Evolutionary conservation across 2,797 vertebrate species (phyloP).

Genomic region (Cossypha niveicapilla): DNA sequence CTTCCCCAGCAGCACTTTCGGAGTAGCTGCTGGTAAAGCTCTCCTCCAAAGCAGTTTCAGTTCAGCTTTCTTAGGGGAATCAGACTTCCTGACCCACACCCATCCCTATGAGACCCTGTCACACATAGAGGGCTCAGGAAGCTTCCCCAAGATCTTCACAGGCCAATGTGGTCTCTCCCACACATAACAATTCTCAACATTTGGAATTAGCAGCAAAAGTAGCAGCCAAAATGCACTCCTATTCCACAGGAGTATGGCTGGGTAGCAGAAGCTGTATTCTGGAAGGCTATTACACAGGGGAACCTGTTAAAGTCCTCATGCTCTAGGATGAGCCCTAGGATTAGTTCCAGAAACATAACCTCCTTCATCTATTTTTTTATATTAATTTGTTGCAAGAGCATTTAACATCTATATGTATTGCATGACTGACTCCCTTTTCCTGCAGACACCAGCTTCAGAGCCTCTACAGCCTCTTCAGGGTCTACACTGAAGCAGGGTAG

Average conservation of each 20-base stretch:
- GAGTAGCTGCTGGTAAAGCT: slow-evolving; percentile 27
- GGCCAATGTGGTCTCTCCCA: not conserved
- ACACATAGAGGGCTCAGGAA: not conserved
- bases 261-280: not conserved
- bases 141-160: not conserved
- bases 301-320: not conserved
- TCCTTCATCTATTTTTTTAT: not conserved
- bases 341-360: not conserved
- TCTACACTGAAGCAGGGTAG: not conserved
- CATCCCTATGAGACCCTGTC: not conserved
- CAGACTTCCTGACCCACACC: not conserved
- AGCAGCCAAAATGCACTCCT: not conserved
- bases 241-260: not conserved
- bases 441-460: not conserved
- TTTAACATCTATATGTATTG: not conserved
- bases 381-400: not conserved
- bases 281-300: not conserved
- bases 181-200: not conserved
- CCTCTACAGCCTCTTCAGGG: not conserved
- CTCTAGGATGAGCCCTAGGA: not conserved
- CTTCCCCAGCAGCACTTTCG: not conserved
- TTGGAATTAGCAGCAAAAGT: not conserved
- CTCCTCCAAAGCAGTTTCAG: slow-evolving; percentile 33
- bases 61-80: slow-evolving; percentile 41
- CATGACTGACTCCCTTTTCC: not conserved